A percentile compares a stretch with the other conserved stretches of the same genome.
phyloP scores from a whole-genome alignment of 1,140 invertebrate species.

The Rhopalosiphum padi region DNA sequence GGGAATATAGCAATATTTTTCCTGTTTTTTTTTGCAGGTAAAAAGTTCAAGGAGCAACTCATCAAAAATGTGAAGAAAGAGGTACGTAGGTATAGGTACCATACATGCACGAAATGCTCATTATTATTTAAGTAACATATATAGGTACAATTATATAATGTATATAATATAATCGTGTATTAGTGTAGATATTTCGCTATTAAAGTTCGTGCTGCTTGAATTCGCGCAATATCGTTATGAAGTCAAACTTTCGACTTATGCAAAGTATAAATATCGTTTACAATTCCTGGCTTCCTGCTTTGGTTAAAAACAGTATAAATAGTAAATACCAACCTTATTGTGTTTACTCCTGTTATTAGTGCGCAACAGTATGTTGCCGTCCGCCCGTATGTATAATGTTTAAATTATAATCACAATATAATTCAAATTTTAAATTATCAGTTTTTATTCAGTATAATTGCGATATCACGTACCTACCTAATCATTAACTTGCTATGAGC shows the following conservation, averaged over 20 bases:
- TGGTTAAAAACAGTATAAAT: not conserved
- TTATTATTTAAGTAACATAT: not conserved
- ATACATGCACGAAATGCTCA: not conserved
- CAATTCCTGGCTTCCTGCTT: not conserved
- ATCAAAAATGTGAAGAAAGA: constrained; percentile 84
- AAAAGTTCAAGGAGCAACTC: constrained; percentile 75
- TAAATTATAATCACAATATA: not conserved
- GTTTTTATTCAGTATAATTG: not conserved
- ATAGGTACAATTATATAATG: too few species aligned
- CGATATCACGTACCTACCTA: not conserved
- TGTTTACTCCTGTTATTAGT: not conserved
- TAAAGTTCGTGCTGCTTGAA: not conserved
- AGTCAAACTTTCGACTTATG: not conserved
- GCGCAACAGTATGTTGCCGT: not conserved
- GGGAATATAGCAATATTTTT: constrained; percentile 19
- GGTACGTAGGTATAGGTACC: constrained; percentile 64
- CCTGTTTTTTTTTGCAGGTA: constrained; percentile 64
- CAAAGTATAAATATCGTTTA: not conserved
- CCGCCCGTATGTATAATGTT: not conserved
- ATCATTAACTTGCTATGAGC: not conserved
- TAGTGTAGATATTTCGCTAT: not conserved
- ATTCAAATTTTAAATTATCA: not conserved
- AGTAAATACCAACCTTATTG: not conserved
- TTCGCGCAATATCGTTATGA: not conserved
- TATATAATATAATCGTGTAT: not conserved